A percentile compares a stretch with the other conserved stretches of the same genome.
phyloP scores from a whole-genome alignment of 2,888 invertebrate genomes.

The Drosophila maculinotata region DNA sequence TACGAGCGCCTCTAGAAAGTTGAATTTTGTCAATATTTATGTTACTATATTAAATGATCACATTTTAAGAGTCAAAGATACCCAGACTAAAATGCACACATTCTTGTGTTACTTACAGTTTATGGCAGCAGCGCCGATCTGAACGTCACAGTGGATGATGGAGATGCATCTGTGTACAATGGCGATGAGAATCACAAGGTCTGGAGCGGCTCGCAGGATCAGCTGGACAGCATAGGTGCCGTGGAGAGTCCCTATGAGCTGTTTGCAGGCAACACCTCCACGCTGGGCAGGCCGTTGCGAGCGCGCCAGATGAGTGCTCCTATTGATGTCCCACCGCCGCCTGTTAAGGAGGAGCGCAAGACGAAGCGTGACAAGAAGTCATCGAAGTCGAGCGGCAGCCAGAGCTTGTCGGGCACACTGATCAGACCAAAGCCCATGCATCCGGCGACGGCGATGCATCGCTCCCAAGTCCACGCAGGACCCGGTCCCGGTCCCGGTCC shows the following conservation, averaged over 20 bases:
- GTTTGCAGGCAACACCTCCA: slow-evolving; percentile 86
- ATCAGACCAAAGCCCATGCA: slow-evolving; percentile 85
- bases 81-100: not conserved
- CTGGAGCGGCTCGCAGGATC: slow-evolving; percentile 93
- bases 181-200: slow-evolving; percentile 97
- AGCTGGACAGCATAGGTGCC: slow-evolving; percentile 87
- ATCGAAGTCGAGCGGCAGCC: slow-evolving; percentile 83
- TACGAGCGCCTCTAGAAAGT: no score
- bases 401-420: slow-evolving; percentile 85
- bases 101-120: slow-evolving; percentile 74
- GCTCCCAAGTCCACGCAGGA: slow-evolving; percentile 67
- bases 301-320: slow-evolving; percentile 93
- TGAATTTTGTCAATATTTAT: no score
- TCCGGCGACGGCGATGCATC: slow-evolving; percentile 80
- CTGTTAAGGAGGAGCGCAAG: slow-evolving; percentile 89
- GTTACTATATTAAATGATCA: no score
- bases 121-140: slow-evolving; percentile 85
- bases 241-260: slow-evolving; percentile 90
- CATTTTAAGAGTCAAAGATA: not conserved
- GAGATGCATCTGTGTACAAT: slow-evolving; percentile 93
- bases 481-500: slow-evolving; percentile 56
- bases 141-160: slow-evolving; percentile 86
- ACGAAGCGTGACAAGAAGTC: slow-evolving; percentile 85
- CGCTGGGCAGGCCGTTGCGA: slow-evolving; percentile 88
- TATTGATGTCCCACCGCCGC: slow-evolving; percentile 93